A percentile compares a stretch with the other conserved stretches of the same genome.
Evolutionary conservation across 2,113 vertebrate species (phyloP).

Genomic region (Equus przewalskii): DNA sequence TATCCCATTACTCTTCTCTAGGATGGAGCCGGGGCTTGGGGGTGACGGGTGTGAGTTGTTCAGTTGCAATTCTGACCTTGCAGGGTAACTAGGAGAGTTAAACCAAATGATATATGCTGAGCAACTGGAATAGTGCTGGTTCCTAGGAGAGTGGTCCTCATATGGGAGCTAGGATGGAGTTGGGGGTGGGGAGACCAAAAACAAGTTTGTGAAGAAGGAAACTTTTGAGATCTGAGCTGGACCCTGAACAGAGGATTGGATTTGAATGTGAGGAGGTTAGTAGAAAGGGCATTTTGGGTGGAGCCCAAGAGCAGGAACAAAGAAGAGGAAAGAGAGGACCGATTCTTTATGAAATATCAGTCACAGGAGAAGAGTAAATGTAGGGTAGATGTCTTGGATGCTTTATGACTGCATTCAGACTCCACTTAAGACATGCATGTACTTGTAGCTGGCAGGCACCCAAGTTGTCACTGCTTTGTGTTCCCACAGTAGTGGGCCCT

Average conservation of each 20-base stretch:
- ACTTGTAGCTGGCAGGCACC: not conserved
- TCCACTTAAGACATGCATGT: not conserved
- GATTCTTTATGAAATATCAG: not conserved
- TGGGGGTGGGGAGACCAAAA: not conserved
- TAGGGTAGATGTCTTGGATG: not conserved
- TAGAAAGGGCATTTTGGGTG: constrained; percentile 39
- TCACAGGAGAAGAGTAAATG: not conserved
- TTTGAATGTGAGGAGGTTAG: not conserved
- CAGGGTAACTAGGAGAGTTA: not conserved
- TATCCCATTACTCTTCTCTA: not conserved
- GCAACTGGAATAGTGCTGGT: not conserved
- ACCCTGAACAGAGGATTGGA: not conserved
- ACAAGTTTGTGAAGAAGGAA: not conserved
- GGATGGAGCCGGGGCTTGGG: not conserved
- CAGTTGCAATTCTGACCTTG: not conserved
- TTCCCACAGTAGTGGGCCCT: too few relatives aligned
- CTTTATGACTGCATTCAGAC: not conserved
- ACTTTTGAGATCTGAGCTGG: not conserved
- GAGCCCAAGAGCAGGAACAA: not conserved
- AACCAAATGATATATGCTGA: not conserved
- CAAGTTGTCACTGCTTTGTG: not conserved
- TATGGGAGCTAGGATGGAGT: not conserved
- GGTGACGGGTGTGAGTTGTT: not conserved
- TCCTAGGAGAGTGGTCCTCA: not conserved
- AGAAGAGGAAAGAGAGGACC: not conserved